Conservation (phyloP, 1,140 invertebrate genomes). For the Orius laevigatus region DNA sequence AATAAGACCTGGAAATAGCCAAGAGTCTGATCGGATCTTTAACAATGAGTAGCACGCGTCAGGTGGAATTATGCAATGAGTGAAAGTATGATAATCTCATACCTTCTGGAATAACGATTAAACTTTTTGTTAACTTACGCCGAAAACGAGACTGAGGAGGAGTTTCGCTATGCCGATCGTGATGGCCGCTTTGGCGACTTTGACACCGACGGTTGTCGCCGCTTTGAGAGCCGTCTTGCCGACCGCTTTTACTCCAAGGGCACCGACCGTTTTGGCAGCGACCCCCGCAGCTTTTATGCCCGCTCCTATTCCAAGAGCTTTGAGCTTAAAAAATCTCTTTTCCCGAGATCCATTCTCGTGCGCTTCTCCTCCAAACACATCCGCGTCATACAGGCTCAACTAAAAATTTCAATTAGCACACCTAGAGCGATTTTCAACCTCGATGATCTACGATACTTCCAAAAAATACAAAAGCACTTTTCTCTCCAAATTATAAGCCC, state of each 20-base stretch:
- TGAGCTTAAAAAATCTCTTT: constrained; percentile 14
- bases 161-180: constrained; percentile 17
- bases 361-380: constrained; percentile 15
- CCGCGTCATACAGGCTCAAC: constrained; percentile 8
- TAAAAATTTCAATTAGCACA: not conserved
- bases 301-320: not conserved
- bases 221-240: constrained; percentile 11
- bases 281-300: constrained; percentile 6
- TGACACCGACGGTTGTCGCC: constrained; percentile 13
- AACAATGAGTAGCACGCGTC: not conserved
- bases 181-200: constrained; percentile 17
- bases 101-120: too few relatives aligned
- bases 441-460: not conserved
- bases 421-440: too few relatives aligned
- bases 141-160: constrained; percentile 17
- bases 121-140: constrained; percentile 13
- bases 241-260: constrained; percentile 1
- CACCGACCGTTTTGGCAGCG: not conserved
- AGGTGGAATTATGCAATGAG: too few relatives aligned
- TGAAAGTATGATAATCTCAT: too few relatives aligned
- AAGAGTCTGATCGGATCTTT: not conserved
- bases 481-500: too few relatives aligned
- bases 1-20: not conserved
- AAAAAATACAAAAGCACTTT: too few relatives aligned
- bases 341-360: constrained; percentile 10